phyloP scores from a whole-genome alignment of 2,797 vertebrate species.

The Morelia viridis region DNA sequence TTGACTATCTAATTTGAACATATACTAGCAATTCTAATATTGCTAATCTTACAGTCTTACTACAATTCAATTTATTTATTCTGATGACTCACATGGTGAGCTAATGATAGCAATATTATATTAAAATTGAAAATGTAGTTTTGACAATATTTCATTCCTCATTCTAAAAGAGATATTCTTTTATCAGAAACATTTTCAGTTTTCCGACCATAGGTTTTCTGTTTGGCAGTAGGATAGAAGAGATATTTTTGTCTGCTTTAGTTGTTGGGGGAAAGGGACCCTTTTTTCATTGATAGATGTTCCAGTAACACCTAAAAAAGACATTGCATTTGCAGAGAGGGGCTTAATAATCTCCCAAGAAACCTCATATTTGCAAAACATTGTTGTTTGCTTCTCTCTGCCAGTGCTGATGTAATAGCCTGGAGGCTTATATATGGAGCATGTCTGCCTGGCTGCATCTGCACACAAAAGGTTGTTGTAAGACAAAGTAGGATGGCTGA shows the following conservation, averaged over 20 bases:
- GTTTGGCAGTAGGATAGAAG: neutral
- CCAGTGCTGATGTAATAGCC: constrained; percentile 35
- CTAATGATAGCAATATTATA: neutral
- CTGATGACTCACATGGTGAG: neutral
- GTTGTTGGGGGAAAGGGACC: neutral
- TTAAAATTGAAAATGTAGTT: neutral
- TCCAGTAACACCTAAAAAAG: neutral
- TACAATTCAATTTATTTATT: neutral
- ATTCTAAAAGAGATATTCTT: neutral
- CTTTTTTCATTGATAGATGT: neutral
- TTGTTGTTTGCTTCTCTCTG: constrained; percentile 43
- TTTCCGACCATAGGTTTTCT: neutral
- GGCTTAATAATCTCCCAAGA: constrained; percentile 27
- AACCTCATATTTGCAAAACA: constrained; percentile 40
- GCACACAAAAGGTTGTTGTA: constrained; percentile 3
- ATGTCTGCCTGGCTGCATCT: constrained; percentile 26
- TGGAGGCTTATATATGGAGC: constrained; percentile 9
- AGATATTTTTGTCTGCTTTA: neutral
- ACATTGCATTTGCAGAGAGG: neutral
- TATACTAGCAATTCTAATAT: neutral
- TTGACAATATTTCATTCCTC: neutral
- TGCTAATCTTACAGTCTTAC: neutral
- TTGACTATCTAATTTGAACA: neutral
- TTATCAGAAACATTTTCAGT: neutral
- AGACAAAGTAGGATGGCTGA: constrained; percentile 37